Base-by-base conservation (phyloP, 2,113 vertebrate species). In the Nothoprocta perdicaria region DNA sequence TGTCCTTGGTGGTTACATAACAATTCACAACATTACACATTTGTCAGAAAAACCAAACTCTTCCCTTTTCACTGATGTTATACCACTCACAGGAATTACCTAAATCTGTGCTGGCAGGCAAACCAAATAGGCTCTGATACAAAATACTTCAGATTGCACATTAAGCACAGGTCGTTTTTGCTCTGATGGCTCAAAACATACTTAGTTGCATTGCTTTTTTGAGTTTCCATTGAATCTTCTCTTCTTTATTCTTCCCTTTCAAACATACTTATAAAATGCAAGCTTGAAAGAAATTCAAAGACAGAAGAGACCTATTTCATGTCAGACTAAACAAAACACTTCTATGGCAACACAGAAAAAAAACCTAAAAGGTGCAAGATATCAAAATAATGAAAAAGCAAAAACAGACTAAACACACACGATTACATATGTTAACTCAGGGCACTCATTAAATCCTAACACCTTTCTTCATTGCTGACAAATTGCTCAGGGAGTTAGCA, bases 371-470 rank as follows among this genome's bases (percentile, higher is more conserved):
- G 60, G 40, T 46, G 17, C 69, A 78, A 83, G 33, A 62, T 57
- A 23, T 2, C 61, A 85, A 89, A 89, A 52, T 41, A 84, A 35
- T 0, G 1, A 65, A 61, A 79, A 94, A 73, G 35, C 35, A 86
- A 92, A 87, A 93, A 55, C 89, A 86, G 75, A 69, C 68, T 83
- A 84, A 95, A 85, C 53, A 84, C 16, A 35, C 66, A 84, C 63
- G 66, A 87, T 91, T 90, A 67, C 3, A 0, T 78, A 91, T 2
- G 2, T 60, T 90, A 94, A 88, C 74, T 68, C 92, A 65, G 81
- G 67, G 82, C 83, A 79, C 68, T 61, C 87, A 94, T 92, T 95
- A 93, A 77, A 94, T 93, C 90, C 84, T 94, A 93, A 95, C 95
- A 96, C 90, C 87, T 96, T 95, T 91, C 85, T 76, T 84, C 74